Evolutionary conservation across 2,797 vertebrate genomes (phyloP).

Genomic region (Otolemur crassicaudatus): DNA sequence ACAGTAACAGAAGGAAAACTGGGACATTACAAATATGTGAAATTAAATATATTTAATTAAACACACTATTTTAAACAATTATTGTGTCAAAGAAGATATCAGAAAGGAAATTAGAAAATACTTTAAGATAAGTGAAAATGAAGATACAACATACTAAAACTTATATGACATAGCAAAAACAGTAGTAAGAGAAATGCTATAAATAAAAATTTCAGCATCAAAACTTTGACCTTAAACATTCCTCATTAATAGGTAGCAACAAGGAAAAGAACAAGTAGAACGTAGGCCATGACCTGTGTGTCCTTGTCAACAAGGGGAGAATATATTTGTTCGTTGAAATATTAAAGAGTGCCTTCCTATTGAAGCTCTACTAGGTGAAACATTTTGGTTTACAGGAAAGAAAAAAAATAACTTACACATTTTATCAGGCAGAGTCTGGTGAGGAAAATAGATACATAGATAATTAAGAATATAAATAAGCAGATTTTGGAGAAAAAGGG

Average conservation of each 20-base stretch:
- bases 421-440: not conserved
- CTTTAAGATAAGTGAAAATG: not conserved
- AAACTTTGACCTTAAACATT: constrained; percentile 20
- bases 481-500: not conserved
- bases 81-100: not conserved
- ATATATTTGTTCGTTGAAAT: constrained; percentile 63
- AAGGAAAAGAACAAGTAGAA: constrained; percentile 52
- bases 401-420: not conserved
- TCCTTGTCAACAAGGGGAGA: constrained; percentile 73
- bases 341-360: constrained; percentile 61
- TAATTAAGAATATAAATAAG: not conserved
- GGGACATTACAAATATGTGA: not conserved
- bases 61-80: not conserved
- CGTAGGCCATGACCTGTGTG: constrained; percentile 63
- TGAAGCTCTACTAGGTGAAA: constrained; percentile 31
- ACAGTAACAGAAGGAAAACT: not conserved
- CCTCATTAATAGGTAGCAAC: not conserved
- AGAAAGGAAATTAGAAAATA: not conserved
- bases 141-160: not conserved
- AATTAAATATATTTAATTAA: not conserved
- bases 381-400: not conserved
- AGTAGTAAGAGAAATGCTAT: not conserved
- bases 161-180: not conserved
- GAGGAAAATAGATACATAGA: not conserved
- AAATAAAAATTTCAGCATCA: not conserved